These are phyloP conservation scores for Anguilla obscura DNA, from an alignment of 2,797 vertebrate genomes.

Conservation along the genomic window DNA sequence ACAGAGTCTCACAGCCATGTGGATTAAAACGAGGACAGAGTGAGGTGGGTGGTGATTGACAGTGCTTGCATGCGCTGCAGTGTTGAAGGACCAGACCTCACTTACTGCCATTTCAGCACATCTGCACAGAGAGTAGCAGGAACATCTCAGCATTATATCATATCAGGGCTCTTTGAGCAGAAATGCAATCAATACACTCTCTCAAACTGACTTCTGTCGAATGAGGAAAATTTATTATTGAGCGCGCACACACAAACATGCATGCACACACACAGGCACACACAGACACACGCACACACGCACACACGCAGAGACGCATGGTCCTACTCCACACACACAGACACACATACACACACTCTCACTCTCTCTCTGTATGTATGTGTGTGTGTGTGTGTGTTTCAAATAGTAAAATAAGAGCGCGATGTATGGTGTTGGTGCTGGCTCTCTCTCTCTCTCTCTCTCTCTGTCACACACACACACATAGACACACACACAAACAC, in stretches of 20 bases:
- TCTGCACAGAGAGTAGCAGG: not conserved
- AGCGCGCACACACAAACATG: not conserved
- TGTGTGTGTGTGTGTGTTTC: not conserved
- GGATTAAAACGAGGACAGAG: not conserved
- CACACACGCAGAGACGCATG: not conserved
- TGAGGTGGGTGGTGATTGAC: not conserved
- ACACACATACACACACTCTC: too few relatives aligned
- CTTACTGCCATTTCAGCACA: not conserved
- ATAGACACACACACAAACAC: not conserved
- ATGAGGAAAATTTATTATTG: not conserved
- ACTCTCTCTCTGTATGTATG: too few relatives aligned
- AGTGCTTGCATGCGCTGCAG: not conserved
- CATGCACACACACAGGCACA: not conserved
- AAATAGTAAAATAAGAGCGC: slow-evolving; percentile 38
- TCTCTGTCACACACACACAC: slow-evolving; percentile 50
- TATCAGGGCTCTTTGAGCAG: not conserved
- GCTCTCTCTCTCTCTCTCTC: slow-evolving; percentile 57
- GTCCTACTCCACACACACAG: too few relatives aligned
- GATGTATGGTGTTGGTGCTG: too few relatives aligned
- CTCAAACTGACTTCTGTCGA: not conserved
- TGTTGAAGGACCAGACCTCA: not conserved
- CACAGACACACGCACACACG: not conserved
- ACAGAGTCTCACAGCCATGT: not conserved
- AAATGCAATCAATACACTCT: not conserved
- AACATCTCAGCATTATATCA: not conserved